Conservation (phyloP, 2,797 vertebrate genomes). For the Silurus lanzhouensis region DNA sequence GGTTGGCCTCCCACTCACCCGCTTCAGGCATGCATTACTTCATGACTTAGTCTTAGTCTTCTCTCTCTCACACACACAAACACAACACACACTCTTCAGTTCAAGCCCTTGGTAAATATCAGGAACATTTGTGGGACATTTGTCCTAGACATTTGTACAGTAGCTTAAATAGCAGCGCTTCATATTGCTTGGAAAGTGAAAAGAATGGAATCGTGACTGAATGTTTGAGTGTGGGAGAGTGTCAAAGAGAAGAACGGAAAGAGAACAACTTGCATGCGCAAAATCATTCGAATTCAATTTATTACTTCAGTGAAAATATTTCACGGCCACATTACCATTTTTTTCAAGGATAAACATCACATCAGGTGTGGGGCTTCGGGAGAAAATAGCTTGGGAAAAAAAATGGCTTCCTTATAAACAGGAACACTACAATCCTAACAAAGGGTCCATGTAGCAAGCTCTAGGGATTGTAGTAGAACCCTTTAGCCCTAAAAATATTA, state of each 20-base stretch:
- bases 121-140: constrained; percentile 16
- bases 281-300: constrained; percentile 42
- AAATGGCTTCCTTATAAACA: not conserved
- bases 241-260: constrained; percentile 11
- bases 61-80: not conserved
- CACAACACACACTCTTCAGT: constrained; percentile 28
- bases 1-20: constrained; percentile 16
- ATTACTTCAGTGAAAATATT: constrained; percentile 39
- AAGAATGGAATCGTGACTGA: constrained; percentile 58
- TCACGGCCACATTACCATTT: constrained; percentile 9
- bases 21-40: not conserved
- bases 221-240: constrained; percentile 43
- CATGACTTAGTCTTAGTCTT: not conserved
- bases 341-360: constrained; percentile 14
- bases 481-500: not conserved
- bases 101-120: constrained; percentile 45
- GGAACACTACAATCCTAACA: not conserved
- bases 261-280: constrained; percentile 45
- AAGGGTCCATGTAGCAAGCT: not conserved
- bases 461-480: not conserved
- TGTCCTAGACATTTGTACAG: constrained; percentile 34
- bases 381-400: not conserved
- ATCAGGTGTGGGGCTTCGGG: constrained; percentile 4
- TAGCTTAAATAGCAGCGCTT: constrained; percentile 24
- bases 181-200: constrained; percentile 28